Base-by-base conservation (phyloP, 1,140 invertebrate genomes). In the Globodera ellingtonae region DNA sequence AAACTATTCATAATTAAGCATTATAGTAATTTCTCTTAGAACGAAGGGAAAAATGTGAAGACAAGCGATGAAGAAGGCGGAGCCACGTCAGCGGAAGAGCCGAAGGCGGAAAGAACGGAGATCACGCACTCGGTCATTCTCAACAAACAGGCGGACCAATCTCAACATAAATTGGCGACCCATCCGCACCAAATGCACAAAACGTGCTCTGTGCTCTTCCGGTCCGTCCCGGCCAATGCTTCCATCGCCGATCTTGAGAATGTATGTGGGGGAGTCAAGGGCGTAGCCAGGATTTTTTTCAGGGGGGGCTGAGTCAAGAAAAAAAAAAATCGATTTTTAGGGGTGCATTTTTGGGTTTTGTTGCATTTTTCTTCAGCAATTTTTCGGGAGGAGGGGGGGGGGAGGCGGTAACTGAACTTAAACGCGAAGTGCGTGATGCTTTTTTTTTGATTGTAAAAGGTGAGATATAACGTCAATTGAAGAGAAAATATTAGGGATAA, bases 231-330 rank as follows among this genome's bases (percentile, higher is more conserved):
- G 0, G 95, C 97, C 0, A 94, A 94, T 4, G 97, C 98, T 74
- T 98, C 95, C 0, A 96, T 97, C 89, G 93, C 94, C 72, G 97
- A 99, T 92, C 94, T 98, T 6, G 96, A 98, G 92, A 93, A 94
- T n/a, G 93, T 95, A 90, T 92, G 92, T 92, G 13, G 8, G 56
- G n/a, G 15, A 56, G 18, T 66, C n/a, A n/a, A n/a, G n/a, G n/a
- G n/a, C n/a, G n/a, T n/a, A n/a, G n/a, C n/a, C n/a, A n/a, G n/a
- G n/a, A n/a, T n/a, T n/a, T n/a, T n/a, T n/a, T n/a, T n/a, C n/a
- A n/a, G n/a, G n/a, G n/a, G n/a, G n/a, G n/a, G n/a, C n/a, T n/a
- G n/a, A n/a, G n/a, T n/a, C n/a, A n/a, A n/a, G n/a, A n/a, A n/a
- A n/a, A n/a, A n/a, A n/a, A n/a, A n/a, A n/a, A n/a, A n/a, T n/a